These are phyloP conservation scores for Eupithecia dodoneata DNA, from an alignment of 2,888 invertebrate species.

Conservation along the genomic window DNA sequence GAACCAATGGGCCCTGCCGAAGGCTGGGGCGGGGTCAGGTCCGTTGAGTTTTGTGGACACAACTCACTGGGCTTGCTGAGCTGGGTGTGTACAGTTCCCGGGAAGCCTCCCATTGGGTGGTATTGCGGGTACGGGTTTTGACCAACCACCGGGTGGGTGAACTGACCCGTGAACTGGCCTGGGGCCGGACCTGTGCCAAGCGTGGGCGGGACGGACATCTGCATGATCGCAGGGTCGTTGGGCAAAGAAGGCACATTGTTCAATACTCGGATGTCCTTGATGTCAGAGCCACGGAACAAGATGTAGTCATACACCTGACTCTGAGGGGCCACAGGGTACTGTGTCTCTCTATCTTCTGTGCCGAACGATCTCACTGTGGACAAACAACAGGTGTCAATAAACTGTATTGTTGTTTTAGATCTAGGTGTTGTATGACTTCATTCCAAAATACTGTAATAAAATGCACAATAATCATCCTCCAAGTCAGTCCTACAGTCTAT, in stretches of 20 bases:
- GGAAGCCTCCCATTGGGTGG: conserved; percentile 82
- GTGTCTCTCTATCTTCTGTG: conserved; percentile 98
- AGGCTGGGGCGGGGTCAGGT: conserved; percentile 68
- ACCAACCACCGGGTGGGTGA: conserved; percentile 89
- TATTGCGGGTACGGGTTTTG: conserved; percentile 79
- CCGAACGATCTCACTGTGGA: conserved; percentile 98
- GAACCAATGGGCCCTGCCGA: conserved; percentile 76
- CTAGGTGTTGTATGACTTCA: neutral
- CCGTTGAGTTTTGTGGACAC: conserved; percentile 77
- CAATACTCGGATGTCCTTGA: conserved; percentile 98
- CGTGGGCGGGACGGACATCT: conserved; percentile 91
- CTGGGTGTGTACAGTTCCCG: conserved; percentile 74
- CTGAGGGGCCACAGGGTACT: conserved; percentile 97
- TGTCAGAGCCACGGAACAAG: conserved; percentile 98
- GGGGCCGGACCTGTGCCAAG: conserved; percentile 86
- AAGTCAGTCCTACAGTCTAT: neutral
- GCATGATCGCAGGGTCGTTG: conserved; percentile 99
- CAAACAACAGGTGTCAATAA: conserved; percentile 42
- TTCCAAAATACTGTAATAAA: neutral
- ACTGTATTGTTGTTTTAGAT: conserved; percentile 8
- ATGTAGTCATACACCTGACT: conserved; percentile 99
- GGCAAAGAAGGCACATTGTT: conserved; percentile 93
- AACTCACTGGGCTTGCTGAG: conserved; percentile 83
- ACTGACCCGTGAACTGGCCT: conserved; percentile 85
- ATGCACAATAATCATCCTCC: neutral